Conservation (phyloP, 2,113 vertebrate genomes). For the Corvus moneduloides region DNA sequence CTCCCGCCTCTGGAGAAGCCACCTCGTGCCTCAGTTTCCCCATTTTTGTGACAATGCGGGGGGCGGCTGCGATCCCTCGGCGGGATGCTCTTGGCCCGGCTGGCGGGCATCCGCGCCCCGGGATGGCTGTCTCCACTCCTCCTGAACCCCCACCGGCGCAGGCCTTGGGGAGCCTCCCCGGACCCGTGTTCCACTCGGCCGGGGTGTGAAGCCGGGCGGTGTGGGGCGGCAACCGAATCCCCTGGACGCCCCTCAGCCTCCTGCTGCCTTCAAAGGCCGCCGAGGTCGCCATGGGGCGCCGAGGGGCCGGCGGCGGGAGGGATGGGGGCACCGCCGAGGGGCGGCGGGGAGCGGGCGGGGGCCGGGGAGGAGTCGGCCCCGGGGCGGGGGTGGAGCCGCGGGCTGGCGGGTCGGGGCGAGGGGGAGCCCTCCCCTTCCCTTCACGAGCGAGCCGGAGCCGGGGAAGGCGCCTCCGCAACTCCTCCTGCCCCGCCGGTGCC, state of each 20-base stretch:
- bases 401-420: constrained; percentile 50
- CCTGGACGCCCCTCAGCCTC: neutral
- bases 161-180: neutral
- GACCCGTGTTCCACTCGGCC: too few relatives aligned
- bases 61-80: too few relatives aligned
- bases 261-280: neutral
- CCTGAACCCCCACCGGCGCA: fast-evolving
- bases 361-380: neutral
- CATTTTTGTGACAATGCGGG: neutral
- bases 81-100: neutral
- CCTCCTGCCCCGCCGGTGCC: neutral
- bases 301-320: neutral
- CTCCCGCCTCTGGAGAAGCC: neutral
- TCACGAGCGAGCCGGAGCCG: neutral
- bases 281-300: neutral
- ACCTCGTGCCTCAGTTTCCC: neutral
- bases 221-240: neutral
- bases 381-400: constrained; percentile 41
- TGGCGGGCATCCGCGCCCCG: neutral
- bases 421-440: constrained; percentile 15
- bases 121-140: neutral
- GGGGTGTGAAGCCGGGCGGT: neutral
- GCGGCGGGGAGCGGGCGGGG: neutral
- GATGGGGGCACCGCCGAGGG: neutral
- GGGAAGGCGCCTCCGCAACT: neutral